These are phyloP conservation scores for Eurytoma californica DNA, from an alignment of 2,888 invertebrate species.

Conservation along the genomic window DNA sequence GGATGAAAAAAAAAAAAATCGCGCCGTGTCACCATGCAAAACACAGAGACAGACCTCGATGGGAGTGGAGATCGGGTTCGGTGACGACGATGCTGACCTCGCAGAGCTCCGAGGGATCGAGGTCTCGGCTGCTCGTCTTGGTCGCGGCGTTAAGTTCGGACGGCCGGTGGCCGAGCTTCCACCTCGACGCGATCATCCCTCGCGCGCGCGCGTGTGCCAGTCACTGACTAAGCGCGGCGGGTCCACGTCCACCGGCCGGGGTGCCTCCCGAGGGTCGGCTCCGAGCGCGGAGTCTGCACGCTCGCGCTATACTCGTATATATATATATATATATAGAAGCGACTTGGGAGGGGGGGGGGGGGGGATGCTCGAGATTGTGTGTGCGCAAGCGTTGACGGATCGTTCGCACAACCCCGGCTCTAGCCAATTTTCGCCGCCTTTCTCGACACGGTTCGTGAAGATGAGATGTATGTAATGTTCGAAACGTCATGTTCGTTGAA, in stretches of 20 bases:
- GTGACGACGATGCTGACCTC: constrained; percentile 62
- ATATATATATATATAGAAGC: background rate
- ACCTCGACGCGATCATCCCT: constrained; percentile 21
- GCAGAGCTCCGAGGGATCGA: constrained; percentile 63
- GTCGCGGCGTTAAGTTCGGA: background rate
- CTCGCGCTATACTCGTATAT: no score
- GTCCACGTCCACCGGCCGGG: constrained; percentile 1
- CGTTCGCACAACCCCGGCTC: background rate
- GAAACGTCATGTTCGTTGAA: no score
- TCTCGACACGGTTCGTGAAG: no score
- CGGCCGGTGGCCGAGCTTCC: background rate
- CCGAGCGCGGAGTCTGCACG: no score
- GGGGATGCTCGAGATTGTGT: background rate
- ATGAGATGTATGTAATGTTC: no score
- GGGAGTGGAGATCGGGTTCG: constrained; percentile 55
- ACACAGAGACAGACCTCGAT: no score
- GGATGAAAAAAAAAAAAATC: no score
- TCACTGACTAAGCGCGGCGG: background rate
- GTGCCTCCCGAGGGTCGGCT: no score
- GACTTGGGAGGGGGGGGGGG: no score
- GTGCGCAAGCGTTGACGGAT: constrained; percentile 29
- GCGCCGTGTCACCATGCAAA: no score
- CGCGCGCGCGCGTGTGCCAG: background rate
- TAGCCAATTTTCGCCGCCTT: no score
- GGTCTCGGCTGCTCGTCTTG: background rate